Conservation (phyloP, 2,113 vertebrate genomes). For the Copsychus sechellarum region DNA sequence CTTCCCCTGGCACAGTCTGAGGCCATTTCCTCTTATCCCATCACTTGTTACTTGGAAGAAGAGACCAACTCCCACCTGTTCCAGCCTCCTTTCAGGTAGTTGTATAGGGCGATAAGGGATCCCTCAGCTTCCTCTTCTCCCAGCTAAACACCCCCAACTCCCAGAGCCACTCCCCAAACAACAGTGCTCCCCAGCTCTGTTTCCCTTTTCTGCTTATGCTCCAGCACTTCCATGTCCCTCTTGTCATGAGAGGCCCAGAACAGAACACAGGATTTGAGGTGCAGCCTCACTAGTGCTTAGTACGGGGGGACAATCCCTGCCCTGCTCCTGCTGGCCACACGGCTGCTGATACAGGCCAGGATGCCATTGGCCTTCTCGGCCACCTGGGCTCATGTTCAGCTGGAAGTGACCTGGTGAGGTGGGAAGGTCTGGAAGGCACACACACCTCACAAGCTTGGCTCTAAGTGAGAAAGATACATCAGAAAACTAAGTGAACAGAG, state of each 20-base stretch:
- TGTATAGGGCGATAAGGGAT: background rate
- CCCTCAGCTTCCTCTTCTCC: background rate
- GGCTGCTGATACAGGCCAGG: background rate
- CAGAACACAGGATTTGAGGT: accelerated
- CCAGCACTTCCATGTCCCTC: background rate
- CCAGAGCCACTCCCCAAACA: accelerated
- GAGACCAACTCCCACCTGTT: background rate
- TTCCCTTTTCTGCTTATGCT: background rate
- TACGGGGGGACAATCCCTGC: background rate
- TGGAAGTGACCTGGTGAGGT: background rate
- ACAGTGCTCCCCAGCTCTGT: accelerated
- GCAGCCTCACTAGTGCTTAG: accelerated
- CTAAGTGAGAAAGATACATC: background rate
- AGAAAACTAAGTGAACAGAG: background rate
- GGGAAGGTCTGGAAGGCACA: background rate
- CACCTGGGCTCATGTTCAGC: background rate
- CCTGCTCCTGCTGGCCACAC: background rate
- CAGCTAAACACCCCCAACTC: background rate
- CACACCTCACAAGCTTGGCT: accelerated
- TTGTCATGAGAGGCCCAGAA: background rate
- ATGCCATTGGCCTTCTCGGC: background rate
- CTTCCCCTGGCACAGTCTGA: background rate
- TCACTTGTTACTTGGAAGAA: background rate
- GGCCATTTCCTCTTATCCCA: background rate
- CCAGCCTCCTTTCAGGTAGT: background rate